Evolutionary conservation across 2,888 invertebrate genomes (phyloP), one percentile per base, ranked within the genome.

Genomic region (Venusia cambrica): DNA sequence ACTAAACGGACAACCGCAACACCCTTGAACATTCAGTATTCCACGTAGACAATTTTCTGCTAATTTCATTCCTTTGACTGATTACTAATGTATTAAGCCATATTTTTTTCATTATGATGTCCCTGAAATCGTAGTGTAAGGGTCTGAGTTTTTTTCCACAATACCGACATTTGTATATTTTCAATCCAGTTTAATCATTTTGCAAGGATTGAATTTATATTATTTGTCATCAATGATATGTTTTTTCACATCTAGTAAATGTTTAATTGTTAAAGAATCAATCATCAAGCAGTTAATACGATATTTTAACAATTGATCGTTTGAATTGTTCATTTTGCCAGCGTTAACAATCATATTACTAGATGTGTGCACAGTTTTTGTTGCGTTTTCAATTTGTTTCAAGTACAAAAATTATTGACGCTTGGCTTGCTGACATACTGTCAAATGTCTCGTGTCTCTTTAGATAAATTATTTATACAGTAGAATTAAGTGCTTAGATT

Each of bases 401-500:
- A 57, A 70, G 66, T 65, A 65, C 66, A 72, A 68, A 72, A 56
- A 54, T 57, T 53, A 7, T 28, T 38, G 10, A 32, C 14, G 12
- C n/a, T 2, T n/a, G 18, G 18, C 12, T 28, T 48, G 46, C 51
- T 58, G 56, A 51, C 56, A 42, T 37, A 45, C 38, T 48, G 48
- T 48, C 39, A 56, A 62, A 66, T 59, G 48, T 46, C 42, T 54
- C 50, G 43, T 67, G 67, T 70, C 61, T 66, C 62, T 52, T 68
- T 74, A 76, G 65, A 59, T 69, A 74, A 72, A 61, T 62, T 75
- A 84, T 83, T 84, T 85, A 84, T 81, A 64, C 43, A 54, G 56
- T 80, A 83, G 74, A 51, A 57, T 25, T 80, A 78, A 75, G 74
- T 39, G 39, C 64, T 69, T 77, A 80, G 76, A 57, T 61, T 69